Evolutionary conservation across 2,888 invertebrate species (phyloP), one percentile per base, ranked within the genome.

Genomic region (Thymelicus sylvestris): DNA sequence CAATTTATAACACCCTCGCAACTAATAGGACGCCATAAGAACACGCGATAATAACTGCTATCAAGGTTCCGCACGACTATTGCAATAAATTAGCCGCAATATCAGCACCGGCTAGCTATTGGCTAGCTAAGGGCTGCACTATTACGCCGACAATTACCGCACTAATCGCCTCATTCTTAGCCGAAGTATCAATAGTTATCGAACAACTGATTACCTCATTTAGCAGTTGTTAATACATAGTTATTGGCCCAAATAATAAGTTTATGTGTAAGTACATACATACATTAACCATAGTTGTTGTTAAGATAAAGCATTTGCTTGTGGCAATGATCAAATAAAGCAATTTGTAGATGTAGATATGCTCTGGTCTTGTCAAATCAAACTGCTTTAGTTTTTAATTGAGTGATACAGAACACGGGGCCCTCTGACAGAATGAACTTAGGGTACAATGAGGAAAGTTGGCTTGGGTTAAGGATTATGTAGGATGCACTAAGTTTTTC

Each of bases 41-140:
- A 47, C 64, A 41, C 59, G 47, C 60, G 61, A 67, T 61, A 67
- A 67, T 67, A 67, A 59, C 60, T 15, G 66, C 66, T 60, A 67
- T 67, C 61, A 67, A 19, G 50, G 61, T 41, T 61, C 50, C 41
- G 41, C 38, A 24, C 61, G 39, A 61, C 60, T 52, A 61, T 67
- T 67, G 50, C 60, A 39, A 67, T 67, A 67, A 52, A 67, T 67
- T 67, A 62, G 52, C 67, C 31, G 31, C 62, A 44, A 67, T 67
- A 61, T 62, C 50, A 38, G 38, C 57, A 15, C 55, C 63, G 62
- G 62, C 44, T 31, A 15, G 61, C 61, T 61, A 48, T 63, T 41
- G 15, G 19, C 52, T 38, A 13, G 19, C 52, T 60, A 38, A 38
- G 41, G 60, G 39, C 50, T 31, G 41, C 38, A n/a, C 65, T 52